These are phyloP conservation scores for Chaetorhynchus papuensis DNA, from an alignment of 2,113 vertebrate species.

Conservation along the genomic window DNA sequence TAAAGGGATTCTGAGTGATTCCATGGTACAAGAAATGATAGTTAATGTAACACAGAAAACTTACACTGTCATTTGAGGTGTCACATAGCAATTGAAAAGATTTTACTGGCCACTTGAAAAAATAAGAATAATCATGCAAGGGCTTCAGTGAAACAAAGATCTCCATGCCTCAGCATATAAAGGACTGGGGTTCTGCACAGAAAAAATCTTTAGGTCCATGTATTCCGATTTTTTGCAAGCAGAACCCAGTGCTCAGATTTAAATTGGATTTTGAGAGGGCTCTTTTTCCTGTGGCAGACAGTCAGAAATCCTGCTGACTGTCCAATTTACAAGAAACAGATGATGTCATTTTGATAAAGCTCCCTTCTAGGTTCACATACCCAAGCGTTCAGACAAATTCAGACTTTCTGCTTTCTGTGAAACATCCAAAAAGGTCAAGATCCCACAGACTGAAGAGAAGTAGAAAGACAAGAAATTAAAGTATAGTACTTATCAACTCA, in stretches of 20 bases:
- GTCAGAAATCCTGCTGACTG: slow-evolving; percentile 66
- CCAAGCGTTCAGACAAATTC: slow-evolving; percentile 26
- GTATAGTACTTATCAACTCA: background rate
- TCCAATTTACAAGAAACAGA: slow-evolving; percentile 48
- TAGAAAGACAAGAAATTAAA: background rate
- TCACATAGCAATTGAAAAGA: slow-evolving; percentile 39
- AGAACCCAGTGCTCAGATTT: slow-evolving; percentile 20
- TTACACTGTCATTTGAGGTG: slow-evolving; percentile 56
- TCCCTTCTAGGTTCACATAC: slow-evolving; percentile 31
- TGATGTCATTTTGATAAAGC: slow-evolving; percentile 59
- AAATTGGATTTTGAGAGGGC: slow-evolving; percentile 30
- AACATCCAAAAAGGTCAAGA: slow-evolving; percentile 15
- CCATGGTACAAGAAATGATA: slow-evolving; percentile 47
- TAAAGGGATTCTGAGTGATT: slow-evolving; percentile 57
- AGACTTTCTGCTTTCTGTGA: slow-evolving; percentile 8
- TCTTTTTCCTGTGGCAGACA: slow-evolving; percentile 37
- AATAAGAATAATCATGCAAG: background rate
- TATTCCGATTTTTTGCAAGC: background rate
- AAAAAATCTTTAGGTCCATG: background rate
- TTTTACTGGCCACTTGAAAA: slow-evolving; percentile 23
- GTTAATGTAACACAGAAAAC: slow-evolving; percentile 51
- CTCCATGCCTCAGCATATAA: background rate
- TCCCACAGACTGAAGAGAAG: background rate
- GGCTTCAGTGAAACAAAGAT: slow-evolving; percentile 11
- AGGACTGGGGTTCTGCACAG: background rate